phyloP scores from a whole-genome alignment of 2,797 vertebrate species.

The Brachymystax lenok region DNA sequence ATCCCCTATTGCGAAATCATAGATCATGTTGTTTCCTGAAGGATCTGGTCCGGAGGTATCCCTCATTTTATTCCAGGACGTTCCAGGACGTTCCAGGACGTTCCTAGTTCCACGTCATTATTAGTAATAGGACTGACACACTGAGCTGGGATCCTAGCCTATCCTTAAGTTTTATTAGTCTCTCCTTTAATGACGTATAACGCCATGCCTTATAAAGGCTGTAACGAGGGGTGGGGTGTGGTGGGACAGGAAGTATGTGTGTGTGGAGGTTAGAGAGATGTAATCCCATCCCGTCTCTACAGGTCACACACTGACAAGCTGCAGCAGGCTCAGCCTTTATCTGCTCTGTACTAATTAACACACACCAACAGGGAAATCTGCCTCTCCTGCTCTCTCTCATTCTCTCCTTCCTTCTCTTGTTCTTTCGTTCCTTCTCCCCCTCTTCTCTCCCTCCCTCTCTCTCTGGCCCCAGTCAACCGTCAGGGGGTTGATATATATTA shows the following conservation, averaged over 20 bases:
- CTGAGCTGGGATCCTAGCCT: background rate
- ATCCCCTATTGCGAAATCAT: background rate
- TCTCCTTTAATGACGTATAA: slow-evolving; percentile 6
- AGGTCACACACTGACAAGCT: slow-evolving; percentile 76
- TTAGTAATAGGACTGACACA: background rate
- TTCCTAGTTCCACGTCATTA: background rate
- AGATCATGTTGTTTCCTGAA: background rate
- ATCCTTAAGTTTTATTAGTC: background rate
- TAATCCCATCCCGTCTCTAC: slow-evolving; percentile 70
- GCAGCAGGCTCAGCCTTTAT: slow-evolving; percentile 72
- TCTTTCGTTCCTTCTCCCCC: background rate
- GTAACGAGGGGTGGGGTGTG: slow-evolving; percentile 15
- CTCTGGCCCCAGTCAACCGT: slow-evolving; percentile 43
- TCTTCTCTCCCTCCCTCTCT: background rate
- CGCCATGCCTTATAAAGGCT: no score
- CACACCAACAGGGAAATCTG: slow-evolving; percentile 68
- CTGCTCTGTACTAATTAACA: slow-evolving; percentile 72
- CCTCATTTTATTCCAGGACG: background rate
- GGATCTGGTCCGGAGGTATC: background rate
- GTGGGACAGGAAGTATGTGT: background rate
- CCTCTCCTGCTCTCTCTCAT: background rate
- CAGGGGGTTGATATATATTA: slow-evolving; percentile 58
- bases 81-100: no score
- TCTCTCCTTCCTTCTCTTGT: background rate
- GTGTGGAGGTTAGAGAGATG: slow-evolving; percentile 31